Conservation (phyloP, 2,797 vertebrate species). For the Momotus momota region DNA sequence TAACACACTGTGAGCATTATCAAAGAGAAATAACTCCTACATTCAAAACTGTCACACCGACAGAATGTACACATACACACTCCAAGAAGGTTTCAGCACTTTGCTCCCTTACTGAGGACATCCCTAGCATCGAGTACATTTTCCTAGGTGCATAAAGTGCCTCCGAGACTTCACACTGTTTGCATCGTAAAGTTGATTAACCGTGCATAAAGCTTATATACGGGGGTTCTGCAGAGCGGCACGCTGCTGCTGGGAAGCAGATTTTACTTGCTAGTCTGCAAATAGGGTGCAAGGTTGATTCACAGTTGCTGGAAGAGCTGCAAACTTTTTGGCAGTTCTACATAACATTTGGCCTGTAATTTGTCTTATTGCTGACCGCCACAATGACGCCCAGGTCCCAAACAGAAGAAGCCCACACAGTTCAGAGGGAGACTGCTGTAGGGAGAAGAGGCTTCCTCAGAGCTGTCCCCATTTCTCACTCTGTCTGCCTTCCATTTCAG, state of each 20-base stretch:
- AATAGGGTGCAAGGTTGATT: slow-evolving; percentile 13
- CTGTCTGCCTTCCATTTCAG: neutral
- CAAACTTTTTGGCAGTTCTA: slow-evolving; percentile 24
- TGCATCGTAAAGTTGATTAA: neutral
- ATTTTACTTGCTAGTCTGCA: neutral
- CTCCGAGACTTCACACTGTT: neutral
- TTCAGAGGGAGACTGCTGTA: neutral
- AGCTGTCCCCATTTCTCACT: neutral
- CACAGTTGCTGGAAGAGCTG: slow-evolving; percentile 34
- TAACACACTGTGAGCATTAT: neutral
- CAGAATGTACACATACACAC: neutral
- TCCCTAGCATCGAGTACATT: neutral
- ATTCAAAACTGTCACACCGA: neutral
- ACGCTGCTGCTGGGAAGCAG: neutral
- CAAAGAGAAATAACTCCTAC: neutral
- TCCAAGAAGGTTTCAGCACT: neutral
- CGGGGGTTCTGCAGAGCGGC: neutral
- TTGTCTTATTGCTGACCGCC: slow-evolving; percentile 7
- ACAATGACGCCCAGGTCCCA: neutral
- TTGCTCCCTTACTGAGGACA: neutral
- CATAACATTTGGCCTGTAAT: neutral
- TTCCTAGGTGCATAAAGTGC: neutral
- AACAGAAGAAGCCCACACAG: neutral
- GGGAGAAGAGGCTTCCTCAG: neutral
- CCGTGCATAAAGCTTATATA: neutral